Evolutionary conservation across 2,797 vertebrate genomes (phyloP), one percentile per base, ranked within the genome.

Genomic region (Acanthurus lineatus): DNA sequence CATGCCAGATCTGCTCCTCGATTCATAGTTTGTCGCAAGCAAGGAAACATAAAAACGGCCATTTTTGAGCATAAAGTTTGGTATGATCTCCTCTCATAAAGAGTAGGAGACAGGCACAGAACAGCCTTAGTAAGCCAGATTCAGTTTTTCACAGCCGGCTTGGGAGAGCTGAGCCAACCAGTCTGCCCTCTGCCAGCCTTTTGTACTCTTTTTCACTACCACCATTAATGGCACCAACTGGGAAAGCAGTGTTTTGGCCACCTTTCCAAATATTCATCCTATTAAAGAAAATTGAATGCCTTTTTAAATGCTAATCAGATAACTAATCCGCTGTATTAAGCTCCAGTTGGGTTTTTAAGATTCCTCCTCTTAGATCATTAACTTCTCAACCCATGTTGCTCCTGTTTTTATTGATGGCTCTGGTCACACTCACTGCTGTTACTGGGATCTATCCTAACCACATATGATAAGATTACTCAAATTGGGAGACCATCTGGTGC

Each of bases 231-330:
- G 66, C 53, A 73, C 35, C 4, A 44, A 76, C 47, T 68, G 71
- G 25, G 49, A 79, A 83, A 38, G 45, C 74, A 66, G 40, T 54
- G 25, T 52, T 72, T 82, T 83, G 72, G 79, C 64, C 73, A 66
- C 48, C 47, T 22, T 82, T 73, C 57, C 73, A 78, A 81, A 83
- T 28, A 64, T 44, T 10, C 16, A 68, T 35, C 16, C 58, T 12
- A 69, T 79, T 64, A 76, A 90, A 77, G 58, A 79, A 60, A 56
- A 81, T 5, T 32, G n/a, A 75, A 78, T 64, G 49, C 12, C 61
- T 82, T 86, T 87, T 86, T n/a, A 76, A 83, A 82, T 73, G 76
- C 44, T 63, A 83, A 90, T 87, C 82, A 83, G 48, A 80, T 75
- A 76, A 61, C 68, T 83, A 71, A 87, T 88, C 51, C 9, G 5